phyloP scores from a whole-genome alignment of 2,797 vertebrate species.

The Discoglossus pictus region DNA sequence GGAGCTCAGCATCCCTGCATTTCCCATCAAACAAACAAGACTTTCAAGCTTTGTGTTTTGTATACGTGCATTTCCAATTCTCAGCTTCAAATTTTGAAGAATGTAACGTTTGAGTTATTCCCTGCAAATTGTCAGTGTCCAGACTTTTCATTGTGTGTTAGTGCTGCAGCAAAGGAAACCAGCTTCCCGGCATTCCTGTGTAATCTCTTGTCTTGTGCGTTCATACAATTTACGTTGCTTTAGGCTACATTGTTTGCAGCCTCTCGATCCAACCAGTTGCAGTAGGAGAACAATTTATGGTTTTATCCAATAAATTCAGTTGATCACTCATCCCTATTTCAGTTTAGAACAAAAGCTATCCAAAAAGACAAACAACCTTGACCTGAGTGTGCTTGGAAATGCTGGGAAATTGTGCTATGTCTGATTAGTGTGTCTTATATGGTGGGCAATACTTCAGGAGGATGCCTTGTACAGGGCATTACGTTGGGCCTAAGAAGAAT shows the following conservation, averaged over 20 bases:
- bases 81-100: not conserved
- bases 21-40: not conserved
- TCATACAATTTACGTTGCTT: not conserved
- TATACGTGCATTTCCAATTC: slow-evolving; percentile 1
- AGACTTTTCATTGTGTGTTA: not conserved
- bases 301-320: too few species aligned
- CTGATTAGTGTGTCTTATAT: too few species aligned
- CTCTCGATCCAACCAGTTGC: too few species aligned
- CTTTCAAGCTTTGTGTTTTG: slow-evolving; percentile 14
- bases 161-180: slow-evolving; percentile 2
- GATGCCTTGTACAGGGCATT: too few species aligned
- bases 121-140: not conserved
- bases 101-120: not conserved
- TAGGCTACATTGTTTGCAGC: not conserved
- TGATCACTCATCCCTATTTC: too few species aligned
- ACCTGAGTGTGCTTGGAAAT: too few species aligned
- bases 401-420: too few species aligned
- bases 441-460: too few species aligned
- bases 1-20: not conserved
- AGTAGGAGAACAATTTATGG: too few species aligned
- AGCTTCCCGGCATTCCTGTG: slow-evolving; percentile 13
- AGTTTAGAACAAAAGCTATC: too few species aligned
- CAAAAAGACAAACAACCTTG: too few species aligned
- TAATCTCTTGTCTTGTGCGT: not conserved
- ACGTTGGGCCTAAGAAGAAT: too few species aligned